Conservation (phyloP, 2,797 vertebrate species). For the Spinus pinus region DNA sequence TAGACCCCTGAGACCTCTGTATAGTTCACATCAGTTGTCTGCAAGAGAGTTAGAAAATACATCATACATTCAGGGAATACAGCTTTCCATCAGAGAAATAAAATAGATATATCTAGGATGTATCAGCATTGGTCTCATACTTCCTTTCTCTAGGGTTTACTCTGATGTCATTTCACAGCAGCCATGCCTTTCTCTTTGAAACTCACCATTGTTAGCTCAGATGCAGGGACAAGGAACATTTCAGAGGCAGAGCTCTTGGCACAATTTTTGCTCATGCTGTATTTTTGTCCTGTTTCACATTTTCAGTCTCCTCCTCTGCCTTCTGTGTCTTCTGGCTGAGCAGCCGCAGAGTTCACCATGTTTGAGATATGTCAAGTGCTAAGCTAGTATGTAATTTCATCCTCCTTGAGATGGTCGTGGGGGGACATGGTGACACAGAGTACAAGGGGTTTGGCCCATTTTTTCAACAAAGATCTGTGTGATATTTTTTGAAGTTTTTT, state of each 20-base stretch:
- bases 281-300: background rate
- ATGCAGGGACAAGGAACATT: background rate
- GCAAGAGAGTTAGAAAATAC: background rate
- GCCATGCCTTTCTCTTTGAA: background rate
- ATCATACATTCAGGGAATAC: background rate
- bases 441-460: background rate
- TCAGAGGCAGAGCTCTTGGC: background rate
- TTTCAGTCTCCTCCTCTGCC: background rate
- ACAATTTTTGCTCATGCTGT: background rate
- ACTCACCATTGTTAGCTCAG: background rate
- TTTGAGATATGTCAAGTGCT: fast-evolving
- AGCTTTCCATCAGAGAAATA: conserved; percentile 8
- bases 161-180: background rate
- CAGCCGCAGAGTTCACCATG: background rate
- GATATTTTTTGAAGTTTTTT: background rate
- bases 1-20: background rate
- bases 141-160: background rate
- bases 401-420: background rate
- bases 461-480: background rate
- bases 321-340: background rate
- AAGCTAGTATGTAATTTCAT: background rate
- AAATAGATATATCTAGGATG: conserved; percentile 4
- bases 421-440: fast-evolving
- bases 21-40: conserved; percentile 16
- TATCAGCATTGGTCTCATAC: background rate